Evolutionary conservation across 2,797 vertebrate species (phyloP).

Genomic region (Crax fasciolata): DNA sequence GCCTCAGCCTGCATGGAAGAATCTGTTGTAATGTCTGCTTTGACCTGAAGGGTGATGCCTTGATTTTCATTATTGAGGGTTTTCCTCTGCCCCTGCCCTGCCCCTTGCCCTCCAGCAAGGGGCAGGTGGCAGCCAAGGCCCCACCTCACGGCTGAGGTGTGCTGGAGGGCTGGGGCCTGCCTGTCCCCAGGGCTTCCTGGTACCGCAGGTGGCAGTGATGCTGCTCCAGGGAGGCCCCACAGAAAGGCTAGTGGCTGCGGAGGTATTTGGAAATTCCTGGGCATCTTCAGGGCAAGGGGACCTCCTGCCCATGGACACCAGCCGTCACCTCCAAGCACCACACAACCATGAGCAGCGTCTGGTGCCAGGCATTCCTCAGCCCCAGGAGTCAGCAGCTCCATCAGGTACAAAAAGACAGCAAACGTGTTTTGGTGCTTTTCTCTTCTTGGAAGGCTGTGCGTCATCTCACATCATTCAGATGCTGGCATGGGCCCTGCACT

Average conservation of each 20-base stretch:
- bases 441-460: rapidly evolving
- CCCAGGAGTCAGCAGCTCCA: not conserved
- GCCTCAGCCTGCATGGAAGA: too few relatives aligned
- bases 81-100: not conserved
- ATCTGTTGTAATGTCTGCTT: not conserved
- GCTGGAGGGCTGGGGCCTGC: too few relatives aligned
- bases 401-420: not conserved
- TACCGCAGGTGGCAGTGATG: too few relatives aligned
- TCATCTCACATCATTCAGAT: not conserved
- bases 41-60: not conserved
- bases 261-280: not conserved
- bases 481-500: too few relatives aligned
- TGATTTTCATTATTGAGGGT: not conserved
- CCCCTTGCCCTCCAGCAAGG: not conserved
- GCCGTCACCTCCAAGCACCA: too few relatives aligned
- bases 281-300: not conserved
- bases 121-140: too few relatives aligned
- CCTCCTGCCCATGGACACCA: not conserved
- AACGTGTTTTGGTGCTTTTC: not conserved
- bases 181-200: too few relatives aligned
- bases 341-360: not conserved
- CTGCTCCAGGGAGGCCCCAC: too few relatives aligned
- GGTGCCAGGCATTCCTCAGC: not conserved
- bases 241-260: too few relatives aligned
- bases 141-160: too few relatives aligned